Evolutionary conservation across 2,113 vertebrate genomes (phyloP), one percentile per base, ranked within the genome.

Genomic region (Hystrix cristata): DNA sequence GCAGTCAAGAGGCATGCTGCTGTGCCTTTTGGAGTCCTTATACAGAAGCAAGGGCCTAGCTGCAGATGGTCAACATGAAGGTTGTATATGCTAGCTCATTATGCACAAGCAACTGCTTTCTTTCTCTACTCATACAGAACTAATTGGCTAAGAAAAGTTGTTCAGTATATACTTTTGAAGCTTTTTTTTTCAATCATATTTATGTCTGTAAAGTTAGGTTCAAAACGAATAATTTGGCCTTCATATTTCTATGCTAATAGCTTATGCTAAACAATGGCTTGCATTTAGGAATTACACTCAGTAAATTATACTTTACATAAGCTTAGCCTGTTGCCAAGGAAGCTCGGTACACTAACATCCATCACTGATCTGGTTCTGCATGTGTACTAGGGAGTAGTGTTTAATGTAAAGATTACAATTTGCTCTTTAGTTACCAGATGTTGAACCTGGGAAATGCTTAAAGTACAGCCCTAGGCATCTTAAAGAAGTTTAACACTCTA

Each of bases 141-240:
- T 87, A 87, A 87, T 71, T 14, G 23, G 31, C 16, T 79, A 69
- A 96, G 59, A 65, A 34, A 65, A 65, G 55, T 27, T 69, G 71
- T 79, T 65, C 48, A 82, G 51, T 74, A 74, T 19, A 53, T 4
- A 89, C 6, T 86, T 76, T 87, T 92, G 19, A 51, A 74, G 18
- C 64, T 15, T 25, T 27, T 80, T 90, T 95, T 95, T 95, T 62
- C 78, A 94, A 25, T 86, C 29, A 71, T 91, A 79, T 93, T 82
- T 96, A 81, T 95, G 48, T 79, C 11, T 67, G 0, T 60, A 69
- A 67, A 69, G 15, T 93, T 72, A 43, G 80, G 34, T 92, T 95
- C 19, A 60, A 76, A 95, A 93, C 16, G 3, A 90, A 60, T 91
- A 13, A 78, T 60, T 95, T 78, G 10, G 34, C 65, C 21, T 94